phyloP scores from a whole-genome alignment of 2,888 invertebrate genomes.

The Minunthozetes semirufus region DNA sequence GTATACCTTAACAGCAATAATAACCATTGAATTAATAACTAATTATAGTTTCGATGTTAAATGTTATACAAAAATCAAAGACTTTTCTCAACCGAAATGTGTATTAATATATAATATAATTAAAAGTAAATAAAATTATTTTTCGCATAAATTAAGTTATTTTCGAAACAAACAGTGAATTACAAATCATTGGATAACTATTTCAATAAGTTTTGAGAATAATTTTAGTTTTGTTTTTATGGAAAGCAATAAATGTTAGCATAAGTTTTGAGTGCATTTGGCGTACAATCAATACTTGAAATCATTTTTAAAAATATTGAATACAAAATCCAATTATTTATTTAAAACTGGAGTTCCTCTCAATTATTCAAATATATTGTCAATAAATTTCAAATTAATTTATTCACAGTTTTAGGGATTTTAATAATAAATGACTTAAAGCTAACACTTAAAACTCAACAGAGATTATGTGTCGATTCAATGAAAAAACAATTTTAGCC shows the following conservation, averaged over 20 bases:
- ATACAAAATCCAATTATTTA: constrained; percentile 4
- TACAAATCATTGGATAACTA: neutral
- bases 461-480: too few relatives aligned
- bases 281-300: neutral
- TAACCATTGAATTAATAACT: neutral
- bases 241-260: neutral
- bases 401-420: neutral
- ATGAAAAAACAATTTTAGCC: too few relatives aligned
- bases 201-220: neutral
- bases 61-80: constrained; percentile 4
- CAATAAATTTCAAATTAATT: neutral
- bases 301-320: constrained; percentile 10
- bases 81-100: constrained; percentile 13
- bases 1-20: constrained; percentile 26
- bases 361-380: neutral
- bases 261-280: neutral
- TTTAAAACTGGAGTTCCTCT: neutral
- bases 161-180: neutral
- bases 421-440: too few relatives aligned
- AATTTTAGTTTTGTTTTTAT: neutral
- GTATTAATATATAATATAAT: neutral
- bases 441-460: too few relatives aligned
- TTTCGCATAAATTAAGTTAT: constrained; percentile 4
- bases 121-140: neutral
- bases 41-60: constrained; percentile 10